A percentile compares a stretch with the other conserved stretches of the same genome.
Conservation (phyloP, 2,113 vertebrate species). For the Regulus satrapa region DNA sequence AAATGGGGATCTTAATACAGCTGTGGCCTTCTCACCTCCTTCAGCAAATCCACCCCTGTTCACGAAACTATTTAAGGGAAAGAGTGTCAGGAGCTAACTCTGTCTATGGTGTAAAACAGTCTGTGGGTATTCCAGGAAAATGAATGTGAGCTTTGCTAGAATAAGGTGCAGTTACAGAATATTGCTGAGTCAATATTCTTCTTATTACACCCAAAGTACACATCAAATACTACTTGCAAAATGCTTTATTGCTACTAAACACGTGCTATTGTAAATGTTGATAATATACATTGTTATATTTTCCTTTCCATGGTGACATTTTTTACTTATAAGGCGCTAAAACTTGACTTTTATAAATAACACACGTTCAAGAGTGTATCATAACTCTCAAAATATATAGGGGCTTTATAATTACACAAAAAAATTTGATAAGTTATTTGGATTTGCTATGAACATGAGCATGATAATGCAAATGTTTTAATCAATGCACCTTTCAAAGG, state of each 20-base stretch:
- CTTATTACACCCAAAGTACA: not conserved
- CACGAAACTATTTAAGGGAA: not conserved
- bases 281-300: not conserved
- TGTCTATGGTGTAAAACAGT: not conserved
- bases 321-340: not conserved
- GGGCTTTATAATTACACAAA: not conserved
- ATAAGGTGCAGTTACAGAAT: not conserved
- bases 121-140: not conserved
- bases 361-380: not conserved
- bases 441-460: not conserved
- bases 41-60: not conserved
- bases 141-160: not conserved
- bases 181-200: not conserved
- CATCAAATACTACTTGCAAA: not conserved
- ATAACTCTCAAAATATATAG: not conserved
- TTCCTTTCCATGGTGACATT: not conserved
- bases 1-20: not conserved
- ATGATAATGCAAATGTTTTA: not conserved
- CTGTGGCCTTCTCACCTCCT: not conserved
- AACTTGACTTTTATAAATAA: not conserved
- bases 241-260: not conserved
- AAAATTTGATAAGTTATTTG: not conserved
- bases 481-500: constrained; percentile 8
- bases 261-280: not conserved
- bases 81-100: not conserved